A percentile compares a stretch with the other conserved stretches of the same genome.
These are phyloP conservation scores for Zootermopsis nevadensis DNA, from an alignment of 2,888 invertebrate species.

Conservation along the genomic window DNA sequence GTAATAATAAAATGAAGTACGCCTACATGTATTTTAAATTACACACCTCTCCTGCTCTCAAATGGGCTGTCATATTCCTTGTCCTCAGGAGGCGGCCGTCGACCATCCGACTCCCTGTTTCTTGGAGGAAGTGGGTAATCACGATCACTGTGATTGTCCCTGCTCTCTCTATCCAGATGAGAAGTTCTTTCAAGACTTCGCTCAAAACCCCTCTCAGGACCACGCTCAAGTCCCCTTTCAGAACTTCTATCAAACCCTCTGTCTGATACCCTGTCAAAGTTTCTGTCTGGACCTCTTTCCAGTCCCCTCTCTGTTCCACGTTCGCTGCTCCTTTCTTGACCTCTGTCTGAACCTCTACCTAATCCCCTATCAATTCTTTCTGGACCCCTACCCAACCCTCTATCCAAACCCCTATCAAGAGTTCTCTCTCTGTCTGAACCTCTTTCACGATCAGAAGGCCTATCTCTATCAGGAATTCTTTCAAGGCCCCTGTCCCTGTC, in stretches of 20 bases:
- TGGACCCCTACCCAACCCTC: conserved; percentile 49
- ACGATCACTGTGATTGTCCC: conserved; percentile 63
- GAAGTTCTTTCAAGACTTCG: conserved; percentile 48
- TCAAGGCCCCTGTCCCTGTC: conserved; percentile 42
- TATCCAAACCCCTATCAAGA: conserved; percentile 36
- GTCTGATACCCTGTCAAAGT: conserved; percentile 57
- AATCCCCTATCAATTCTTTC: conserved; percentile 49
- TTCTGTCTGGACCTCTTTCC: conserved; percentile 42
- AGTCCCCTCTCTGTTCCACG: conserved; percentile 42
- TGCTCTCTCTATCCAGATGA: conserved; percentile 68
- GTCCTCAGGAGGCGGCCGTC: conserved; percentile 53
- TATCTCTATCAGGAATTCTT: conserved; percentile 18
- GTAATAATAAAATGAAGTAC: too few species aligned
- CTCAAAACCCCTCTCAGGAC: conserved; percentile 41
- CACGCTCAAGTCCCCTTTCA: conserved; percentile 51
- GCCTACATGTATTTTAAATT: too few species aligned
- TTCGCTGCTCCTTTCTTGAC: conserved; percentile 37
- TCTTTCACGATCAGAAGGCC: conserved; percentile 17
- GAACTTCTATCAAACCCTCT: conserved; percentile 39
- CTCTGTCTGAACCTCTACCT: conserved; percentile 46
- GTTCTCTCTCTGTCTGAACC: conserved; percentile 41
- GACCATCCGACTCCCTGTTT: conserved; percentile 60
- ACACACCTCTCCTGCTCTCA: conserved; percentile 60
- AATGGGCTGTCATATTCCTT: conserved; percentile 64
- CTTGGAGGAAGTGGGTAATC: conserved; percentile 60